Evolutionary conservation across 1,140 invertebrate species (phyloP).

Genomic region (Metaphire vulgaris): DNA sequence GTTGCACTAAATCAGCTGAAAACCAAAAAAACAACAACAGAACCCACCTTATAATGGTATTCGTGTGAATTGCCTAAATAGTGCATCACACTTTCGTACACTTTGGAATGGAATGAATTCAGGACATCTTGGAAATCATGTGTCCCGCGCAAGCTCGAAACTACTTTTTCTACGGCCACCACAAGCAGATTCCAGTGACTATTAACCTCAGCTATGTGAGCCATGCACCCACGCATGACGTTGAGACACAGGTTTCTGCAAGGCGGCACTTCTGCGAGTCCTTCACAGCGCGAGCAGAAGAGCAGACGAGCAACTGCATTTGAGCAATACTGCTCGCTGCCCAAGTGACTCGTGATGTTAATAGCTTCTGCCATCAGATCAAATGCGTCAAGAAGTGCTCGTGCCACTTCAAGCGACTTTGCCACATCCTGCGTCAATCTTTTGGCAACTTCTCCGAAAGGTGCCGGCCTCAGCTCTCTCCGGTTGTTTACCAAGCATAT

Average conservation of each 20-base stretch:
- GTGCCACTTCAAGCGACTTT: background rate
- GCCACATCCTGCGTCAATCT: background rate
- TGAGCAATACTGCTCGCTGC: background rate
- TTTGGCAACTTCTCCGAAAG: background rate
- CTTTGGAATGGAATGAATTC: background rate
- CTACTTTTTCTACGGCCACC: background rate
- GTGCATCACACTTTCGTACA: background rate
- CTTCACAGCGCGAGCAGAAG: background rate
- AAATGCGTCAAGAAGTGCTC: background rate
- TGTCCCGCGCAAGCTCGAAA: background rate
- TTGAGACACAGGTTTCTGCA: background rate
- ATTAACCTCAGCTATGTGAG: background rate
- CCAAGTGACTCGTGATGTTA: background rate
- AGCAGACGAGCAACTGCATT: background rate
- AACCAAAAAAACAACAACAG: no score
- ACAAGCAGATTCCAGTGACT: background rate
- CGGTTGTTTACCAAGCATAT: background rate
- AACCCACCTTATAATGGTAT: background rate
- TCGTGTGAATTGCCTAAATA: background rate
- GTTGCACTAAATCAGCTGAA: no score
- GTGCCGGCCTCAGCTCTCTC: background rate
- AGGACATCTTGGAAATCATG: background rate
- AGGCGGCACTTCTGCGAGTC: background rate
- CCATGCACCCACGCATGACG: background rate
- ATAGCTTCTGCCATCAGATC: background rate